Base-by-base conservation (phyloP, 1,140 invertebrate genomes). In the Manduca sexta region DNA sequence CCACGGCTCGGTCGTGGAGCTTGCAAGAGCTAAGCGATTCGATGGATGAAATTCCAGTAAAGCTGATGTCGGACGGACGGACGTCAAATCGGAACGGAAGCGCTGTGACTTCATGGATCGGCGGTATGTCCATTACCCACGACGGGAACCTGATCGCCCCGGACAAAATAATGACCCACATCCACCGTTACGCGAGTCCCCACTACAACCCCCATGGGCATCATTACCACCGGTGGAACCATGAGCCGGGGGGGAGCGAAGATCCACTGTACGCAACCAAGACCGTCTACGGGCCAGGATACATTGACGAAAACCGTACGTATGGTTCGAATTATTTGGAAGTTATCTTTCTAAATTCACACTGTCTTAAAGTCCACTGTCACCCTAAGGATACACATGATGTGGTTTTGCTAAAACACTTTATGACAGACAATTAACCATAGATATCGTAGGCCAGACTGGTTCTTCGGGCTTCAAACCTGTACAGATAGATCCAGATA, bases 261-360 rank as follows among this genome's bases (percentile, higher is more conserved):
- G 73, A 80, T 46, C 74, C 82, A 2, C 69, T 82, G 12, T 83
- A 82, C 55, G 82, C 80, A 15, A 84, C 82, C 69, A 85, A 84
- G 75, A 84, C 76, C 5, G 77, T 85, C 76, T 85, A 82, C 71
- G 82, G 82, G 34, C 67, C 77, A 14, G 80, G 80, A 79, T 85
- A 85, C 69, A 85, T 81, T 64, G 82, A 85, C 69, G 82, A 85
- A 45, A 82, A 82, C 69, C 79, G 82, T 85, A 84, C 71, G 82
- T 85, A 85, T 69, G 12, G 38, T 78, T 64, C 14, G 38, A 16
- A 40, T 40, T 40, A 40, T 40, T 40, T 40, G 38, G 38, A 40
- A 5, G 16, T 40, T 18, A 40, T 18, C 18, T 14, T 38, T 38
- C 35, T 15, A 49, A 33, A 41, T 42, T 55, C 45, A 64, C 58